Evolutionary conservation across 2,113 vertebrate genomes (phyloP), one percentile per base, ranked within the genome.

Genomic region (Corvus moneduloides): DNA sequence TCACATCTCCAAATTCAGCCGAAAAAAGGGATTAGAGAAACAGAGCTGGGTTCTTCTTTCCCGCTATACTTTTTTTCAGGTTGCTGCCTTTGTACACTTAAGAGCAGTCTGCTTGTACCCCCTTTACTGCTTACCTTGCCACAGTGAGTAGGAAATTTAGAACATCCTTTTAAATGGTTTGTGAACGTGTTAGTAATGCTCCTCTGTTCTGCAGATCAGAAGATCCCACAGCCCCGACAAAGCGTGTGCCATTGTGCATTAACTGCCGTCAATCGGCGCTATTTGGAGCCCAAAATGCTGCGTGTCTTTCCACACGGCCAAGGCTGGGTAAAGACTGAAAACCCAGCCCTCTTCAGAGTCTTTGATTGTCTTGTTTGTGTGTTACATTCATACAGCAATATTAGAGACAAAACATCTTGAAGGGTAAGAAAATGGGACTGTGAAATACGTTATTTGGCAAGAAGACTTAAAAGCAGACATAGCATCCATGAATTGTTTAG

Each of bases 241-340:
- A 75, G 79, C 9, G 2, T 16, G 44, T 64, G 56, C 39, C 2
- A 7, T 30, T 30, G 49, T 1, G 1, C 43, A 35, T 55, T 90
- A 64, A 37, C 41, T 20, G 5, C 0, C 1, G 23, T n/a, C 68
- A 55, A 9, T 61, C 8, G 9, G 33, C 0, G 6, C 41, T 35
- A 0, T n/a, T 55, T 35, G 56, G 56, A 51, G 56, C 37, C 39
- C 58, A 24, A 44, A 43, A 39, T 33, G 5, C 51, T 39, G 28
- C 6, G 2, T 52, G 78, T 22, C 49, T 76, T 63, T 67, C 67
- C 28, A 17, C 27, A 17, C 0, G 0, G 59, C 24, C 39, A 35
- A 61, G 33, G 44, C 10, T 56, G 63, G 9, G 16, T 43, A 35
- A 48, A 52, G 71, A 52, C 1, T 9, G 49, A 76, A 92, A 79